These are phyloP conservation scores for Phaethornis superciliosus DNA, from an alignment of 2,113 vertebrate genomes.

Conservation along the genomic window DNA sequence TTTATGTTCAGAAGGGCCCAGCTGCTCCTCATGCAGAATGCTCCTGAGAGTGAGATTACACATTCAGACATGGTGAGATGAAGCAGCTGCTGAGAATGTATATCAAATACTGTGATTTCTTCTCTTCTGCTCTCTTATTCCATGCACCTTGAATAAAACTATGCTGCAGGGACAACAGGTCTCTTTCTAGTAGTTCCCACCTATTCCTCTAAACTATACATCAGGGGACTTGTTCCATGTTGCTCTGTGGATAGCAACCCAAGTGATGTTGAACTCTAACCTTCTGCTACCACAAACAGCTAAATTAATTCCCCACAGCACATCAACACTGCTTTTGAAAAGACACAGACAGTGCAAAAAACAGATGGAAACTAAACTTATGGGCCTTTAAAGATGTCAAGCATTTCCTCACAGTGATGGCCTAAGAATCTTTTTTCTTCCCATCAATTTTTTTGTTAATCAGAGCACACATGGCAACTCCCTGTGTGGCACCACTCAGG, in stretches of 20 bases:
- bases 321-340: background rate
- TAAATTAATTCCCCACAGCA: slow-evolving; percentile 35
- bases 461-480: slow-evolving; percentile 32
- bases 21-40: background rate
- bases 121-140: background rate
- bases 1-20: background rate
- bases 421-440: slow-evolving; percentile 3
- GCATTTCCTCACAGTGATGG: background rate
- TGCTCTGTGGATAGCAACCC: background rate
- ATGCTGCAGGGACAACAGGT: slow-evolving; percentile 7
- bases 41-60: background rate
- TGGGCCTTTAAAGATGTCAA: slow-evolving; percentile 15
- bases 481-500: background rate
- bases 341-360: background rate
- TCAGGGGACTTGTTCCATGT: background rate
- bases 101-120: background rate
- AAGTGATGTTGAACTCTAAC: slow-evolving; percentile 8
- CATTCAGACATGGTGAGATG: background rate
- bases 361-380: slow-evolving; percentile 31
- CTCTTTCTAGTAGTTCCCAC: background rate
- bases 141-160: background rate
- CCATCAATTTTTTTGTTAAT: slow-evolving; percentile 26
- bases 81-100: background rate
- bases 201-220: slow-evolving; percentile 10
- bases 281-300: slow-evolving; percentile 15